Evolutionary conservation across 2,888 invertebrate genomes (phyloP).

Genomic region (Odontocerum albicorne): DNA sequence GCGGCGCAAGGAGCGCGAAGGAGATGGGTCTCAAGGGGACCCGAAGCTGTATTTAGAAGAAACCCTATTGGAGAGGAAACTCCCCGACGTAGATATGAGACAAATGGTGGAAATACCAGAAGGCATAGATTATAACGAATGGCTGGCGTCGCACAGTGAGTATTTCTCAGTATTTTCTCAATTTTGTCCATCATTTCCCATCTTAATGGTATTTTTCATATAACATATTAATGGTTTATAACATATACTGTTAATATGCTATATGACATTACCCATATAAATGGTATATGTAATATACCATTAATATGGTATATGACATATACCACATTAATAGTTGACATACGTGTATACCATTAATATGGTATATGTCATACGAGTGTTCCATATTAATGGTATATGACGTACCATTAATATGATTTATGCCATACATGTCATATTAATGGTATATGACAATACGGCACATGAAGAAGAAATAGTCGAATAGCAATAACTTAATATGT

Average conservation of each 20-base stretch:
- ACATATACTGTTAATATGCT: background rate
- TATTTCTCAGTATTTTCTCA: slow-evolving; percentile 36
- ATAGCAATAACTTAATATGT: too few species aligned
- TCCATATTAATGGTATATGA: too few species aligned
- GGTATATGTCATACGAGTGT: too few species aligned
- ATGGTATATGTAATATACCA: background rate
- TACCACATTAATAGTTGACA: too few species aligned
- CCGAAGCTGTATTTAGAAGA: slow-evolving; percentile 95
- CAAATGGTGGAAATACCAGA: slow-evolving; percentile 93
- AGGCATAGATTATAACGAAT: slow-evolving; percentile 97
- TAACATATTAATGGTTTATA: too few species aligned
- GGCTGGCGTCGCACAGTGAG: slow-evolving; percentile 98
- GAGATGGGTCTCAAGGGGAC: slow-evolving; percentile 71
- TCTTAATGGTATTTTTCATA: too few species aligned
- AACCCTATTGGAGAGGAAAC: slow-evolving; percentile 89
- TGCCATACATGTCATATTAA: too few species aligned
- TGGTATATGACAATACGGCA: too few species aligned
- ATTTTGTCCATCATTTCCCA: background rate
- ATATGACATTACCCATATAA: background rate
- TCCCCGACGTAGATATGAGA: slow-evolving; percentile 92
- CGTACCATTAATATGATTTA: too few species aligned
- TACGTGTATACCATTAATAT: too few species aligned
- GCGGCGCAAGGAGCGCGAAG: slow-evolving; percentile 94
- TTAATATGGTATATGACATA: background rate
- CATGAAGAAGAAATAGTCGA: too few species aligned